Conservation (phyloP, 2,888 invertebrate species). For the Apamea epomidion region DNA sequence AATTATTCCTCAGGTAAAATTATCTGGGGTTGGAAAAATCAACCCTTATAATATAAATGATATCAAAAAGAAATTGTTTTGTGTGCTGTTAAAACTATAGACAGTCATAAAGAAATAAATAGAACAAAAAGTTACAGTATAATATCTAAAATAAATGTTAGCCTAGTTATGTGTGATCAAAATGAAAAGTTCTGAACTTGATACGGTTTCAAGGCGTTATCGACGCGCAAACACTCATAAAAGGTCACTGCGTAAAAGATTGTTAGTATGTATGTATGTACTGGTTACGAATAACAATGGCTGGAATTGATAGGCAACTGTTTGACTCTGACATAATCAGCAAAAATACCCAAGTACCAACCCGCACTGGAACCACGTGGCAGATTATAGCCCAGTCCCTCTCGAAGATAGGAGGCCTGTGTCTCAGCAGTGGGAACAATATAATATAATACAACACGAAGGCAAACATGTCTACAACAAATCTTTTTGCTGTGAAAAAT, state of each 20-base stretch:
- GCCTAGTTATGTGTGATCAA: background rate
- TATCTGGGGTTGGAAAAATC: too few relatives aligned
- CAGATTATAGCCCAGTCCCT: too few relatives aligned
- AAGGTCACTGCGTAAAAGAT: constrained; percentile 39
- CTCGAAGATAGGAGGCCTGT: too few relatives aligned
- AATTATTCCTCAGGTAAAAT: too few relatives aligned
- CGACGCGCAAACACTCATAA: constrained; percentile 46
- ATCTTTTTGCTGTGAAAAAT: background rate
- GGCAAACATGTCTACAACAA: too few relatives aligned
- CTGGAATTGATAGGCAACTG: background rate
- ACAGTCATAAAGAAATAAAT: too few relatives aligned
- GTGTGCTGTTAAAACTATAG: background rate
- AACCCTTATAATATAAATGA: background rate
- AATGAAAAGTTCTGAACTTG: constrained; percentile 40
- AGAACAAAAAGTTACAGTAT: background rate
- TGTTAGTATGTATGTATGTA: constrained; percentile 21
- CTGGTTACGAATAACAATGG: background rate
- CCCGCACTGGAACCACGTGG: too few relatives aligned
- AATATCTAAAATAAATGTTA: background rate
- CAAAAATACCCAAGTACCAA: background rate
- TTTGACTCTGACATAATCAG: background rate
- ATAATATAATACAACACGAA: too few relatives aligned
- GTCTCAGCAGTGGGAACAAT: too few relatives aligned
- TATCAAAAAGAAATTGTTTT: background rate
- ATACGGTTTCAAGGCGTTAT: constrained; percentile 49